Evolutionary conservation across 2,888 invertebrate genomes (phyloP), one percentile per base, ranked within the genome.

Genomic region (Macrosoma leucophasiata): DNA sequence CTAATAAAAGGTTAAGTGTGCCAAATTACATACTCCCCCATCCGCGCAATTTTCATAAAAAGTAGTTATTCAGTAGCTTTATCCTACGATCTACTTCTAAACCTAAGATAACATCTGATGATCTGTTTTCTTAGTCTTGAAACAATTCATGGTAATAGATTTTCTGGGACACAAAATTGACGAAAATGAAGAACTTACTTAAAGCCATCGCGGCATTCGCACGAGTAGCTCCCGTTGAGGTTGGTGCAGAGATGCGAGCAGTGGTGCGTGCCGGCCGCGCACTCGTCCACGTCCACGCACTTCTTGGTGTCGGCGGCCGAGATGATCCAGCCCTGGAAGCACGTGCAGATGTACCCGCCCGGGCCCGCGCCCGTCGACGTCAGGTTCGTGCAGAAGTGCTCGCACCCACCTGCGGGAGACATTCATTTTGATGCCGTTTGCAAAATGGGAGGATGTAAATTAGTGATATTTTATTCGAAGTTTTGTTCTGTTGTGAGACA

Each of bases 201-300:
- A 78, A 95, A 97, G 1, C 95, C 95, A 1, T 91, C 88, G 4
- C 91, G 87, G 55, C 99, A 99, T 13, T 90, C 88, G 66, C 99
- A 99, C 33, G 90, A 89, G 68, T 98, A 99, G 39, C 90, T 88
- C 59, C 98, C 98, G 61, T 98, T 97, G 28, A 95, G 73, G 70
- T 99, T 99, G 33, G 88, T 87, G 62, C 99, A 99, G 19, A 93
- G 82, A 61, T 99, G 99, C 1, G 97, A 95, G 79, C 99, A 99
- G 42, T 93, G 92, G 73, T 95, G 94, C 13, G 87, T 87, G 35
- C 94, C 92, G 11, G 89, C 88, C 0, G 87, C 84, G 62, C 98
- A 98, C 74, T 98, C 98, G 73, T 98, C 91, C 9, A 97, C 88
- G 68, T 98, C 98, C 43, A 90, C 82, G 63, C 96, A 96, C 43